These are phyloP conservation scores for Triplophysa siluroides DNA, from an alignment of 2,113 vertebrate species.

Conservation along the genomic window DNA sequence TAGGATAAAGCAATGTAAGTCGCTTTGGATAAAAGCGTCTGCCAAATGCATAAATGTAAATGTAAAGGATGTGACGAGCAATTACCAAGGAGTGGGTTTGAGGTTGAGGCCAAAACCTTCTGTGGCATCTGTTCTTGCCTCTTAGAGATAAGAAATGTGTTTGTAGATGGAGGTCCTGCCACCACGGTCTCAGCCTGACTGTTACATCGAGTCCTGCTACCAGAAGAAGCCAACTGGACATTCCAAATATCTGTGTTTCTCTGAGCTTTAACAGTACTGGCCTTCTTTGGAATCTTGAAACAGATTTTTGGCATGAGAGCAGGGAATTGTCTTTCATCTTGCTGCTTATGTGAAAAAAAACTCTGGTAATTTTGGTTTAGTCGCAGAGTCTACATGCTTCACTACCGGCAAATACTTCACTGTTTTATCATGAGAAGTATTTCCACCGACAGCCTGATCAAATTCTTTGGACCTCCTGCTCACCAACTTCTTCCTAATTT, in stretches of 20 bases:
- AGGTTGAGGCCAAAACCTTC: background rate
- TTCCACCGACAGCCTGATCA: background rate
- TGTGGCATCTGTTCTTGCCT: background rate
- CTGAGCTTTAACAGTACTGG: background rate
- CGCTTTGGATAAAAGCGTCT: too few species aligned
- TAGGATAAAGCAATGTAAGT: too few species aligned
- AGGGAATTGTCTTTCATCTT: background rate
- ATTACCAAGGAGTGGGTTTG: background rate
- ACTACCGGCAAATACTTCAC: background rate
- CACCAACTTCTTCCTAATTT: conserved; percentile 20
- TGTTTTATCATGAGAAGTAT: background rate
- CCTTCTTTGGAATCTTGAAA: conserved; percentile 69
- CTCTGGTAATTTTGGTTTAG: conserved; percentile 1
- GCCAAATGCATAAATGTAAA: too few species aligned
- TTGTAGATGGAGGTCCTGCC: background rate
- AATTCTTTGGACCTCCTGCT: background rate
- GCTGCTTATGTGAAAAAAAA: background rate
- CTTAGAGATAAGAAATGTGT: background rate
- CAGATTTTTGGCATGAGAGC: background rate
- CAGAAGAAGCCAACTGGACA: background rate
- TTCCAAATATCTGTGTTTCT: background rate
- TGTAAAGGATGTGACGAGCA: background rate
- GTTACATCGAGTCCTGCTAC: background rate
- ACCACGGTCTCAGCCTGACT: background rate
- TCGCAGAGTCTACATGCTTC: background rate